Base-by-base conservation (phyloP, 2,797 vertebrate genomes). In the Acropternis orthonyx region DNA sequence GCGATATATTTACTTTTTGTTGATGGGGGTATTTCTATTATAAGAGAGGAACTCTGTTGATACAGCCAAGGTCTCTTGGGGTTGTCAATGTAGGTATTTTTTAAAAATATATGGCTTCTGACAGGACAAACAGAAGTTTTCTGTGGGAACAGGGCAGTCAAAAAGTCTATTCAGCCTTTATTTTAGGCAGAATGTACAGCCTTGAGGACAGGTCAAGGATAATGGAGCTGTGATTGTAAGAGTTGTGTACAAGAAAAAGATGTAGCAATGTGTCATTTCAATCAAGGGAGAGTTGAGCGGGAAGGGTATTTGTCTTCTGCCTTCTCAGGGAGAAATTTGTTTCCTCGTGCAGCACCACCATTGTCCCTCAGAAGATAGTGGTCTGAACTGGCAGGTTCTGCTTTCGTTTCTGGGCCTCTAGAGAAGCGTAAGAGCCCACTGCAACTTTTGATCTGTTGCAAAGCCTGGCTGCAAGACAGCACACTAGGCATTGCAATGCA, bases 151-250 rank as follows among this genome's bases (percentile, higher is more conserved):
- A 81, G 85, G 85, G 39, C 34, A 81, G 63, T 83, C 59, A 59
- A 54, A 83, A 56, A 94, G 63, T 43, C 54, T 88, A 14, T 49
- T 72, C 41, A 63, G 26, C 19, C 36, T 69, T 73, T 83, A 51
- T 78, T 83, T 92, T 48, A 71, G 76, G 55, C 19, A 81, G 62
- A 46, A 51, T 55, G 61, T 59, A 48, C n/a, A 67, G 68, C 52
- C 61, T 63, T 82, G 86, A 95, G 91, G 71, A 61, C 83, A 89
- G 90, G 55, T 92, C 75, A 92, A 91, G 28, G 80, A 89, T 55
- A 94, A 91, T 87, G 67, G 67, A 84, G 36, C 89, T 82, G 39
- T 88, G 95, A 92, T 76, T 92, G 49, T 52, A 48, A 72, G 63
- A 71, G n/a, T 55, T 75, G 20, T 43, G 67, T 79, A 36, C 12